Evolutionary conservation across 2,888 invertebrate species (phyloP).

Genomic region (Cactoblastis cactorum): DNA sequence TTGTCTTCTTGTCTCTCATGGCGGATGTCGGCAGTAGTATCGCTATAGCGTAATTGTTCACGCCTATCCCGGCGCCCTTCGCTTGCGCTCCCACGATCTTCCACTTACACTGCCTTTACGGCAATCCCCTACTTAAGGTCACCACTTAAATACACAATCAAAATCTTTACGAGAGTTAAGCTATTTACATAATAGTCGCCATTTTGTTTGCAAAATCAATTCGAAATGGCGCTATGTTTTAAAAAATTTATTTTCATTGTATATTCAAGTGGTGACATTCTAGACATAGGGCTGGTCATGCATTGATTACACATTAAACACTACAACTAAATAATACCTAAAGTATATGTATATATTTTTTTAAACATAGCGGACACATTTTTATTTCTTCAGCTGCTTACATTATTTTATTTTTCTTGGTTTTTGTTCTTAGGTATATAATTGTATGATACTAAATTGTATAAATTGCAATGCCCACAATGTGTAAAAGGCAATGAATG

Average conservation of each 20-base stretch:
- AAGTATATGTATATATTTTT: background rate
- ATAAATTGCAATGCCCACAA: no score
- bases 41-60: constrained; percentile 34
- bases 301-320: constrained; percentile 14
- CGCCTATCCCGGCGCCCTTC: constrained; percentile 59
- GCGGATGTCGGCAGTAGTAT: constrained; percentile 31
- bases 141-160: constrained; percentile 50
- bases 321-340: background rate
- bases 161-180: constrained; percentile 21
- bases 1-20: background rate
- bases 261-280: constrained; percentile 46
- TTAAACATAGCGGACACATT: no score
- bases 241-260: constrained; percentile 32
- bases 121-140: constrained; percentile 49
- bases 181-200: background rate
- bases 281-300: constrained; percentile 37
- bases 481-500: constrained; percentile 20
- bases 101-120: constrained; percentile 64
- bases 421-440: no score
- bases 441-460: no score
- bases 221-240: constrained; percentile 7
- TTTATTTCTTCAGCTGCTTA: background rate
- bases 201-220: background rate
- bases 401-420: background rate
- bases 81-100: constrained; percentile 70